These are phyloP conservation scores for Dinomys branickii DNA, from an alignment of 2,113 vertebrate genomes.

Conservation along the genomic window DNA sequence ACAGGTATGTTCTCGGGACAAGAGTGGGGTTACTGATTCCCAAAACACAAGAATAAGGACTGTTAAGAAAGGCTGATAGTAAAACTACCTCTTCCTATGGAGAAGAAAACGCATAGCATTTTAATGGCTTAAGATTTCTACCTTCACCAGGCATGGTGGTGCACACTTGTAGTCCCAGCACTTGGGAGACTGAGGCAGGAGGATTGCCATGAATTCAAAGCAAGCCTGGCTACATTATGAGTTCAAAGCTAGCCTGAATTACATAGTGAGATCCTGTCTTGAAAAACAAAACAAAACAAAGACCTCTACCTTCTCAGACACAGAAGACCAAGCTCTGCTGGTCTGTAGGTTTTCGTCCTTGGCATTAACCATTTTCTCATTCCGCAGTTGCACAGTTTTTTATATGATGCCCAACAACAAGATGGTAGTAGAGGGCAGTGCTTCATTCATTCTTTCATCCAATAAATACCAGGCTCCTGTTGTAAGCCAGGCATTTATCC, in stretches of 20 bases:
- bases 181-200: not conserved
- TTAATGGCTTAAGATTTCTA: not conserved
- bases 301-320: not conserved
- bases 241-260: not conserved
- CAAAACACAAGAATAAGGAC: not conserved
- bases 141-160: not conserved
- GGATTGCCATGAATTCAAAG: not conserved
- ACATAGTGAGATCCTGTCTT: not conserved
- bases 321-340: not conserved
- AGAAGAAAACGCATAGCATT: not conserved
- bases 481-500: not conserved
- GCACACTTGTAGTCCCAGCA: not conserved
- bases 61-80: not conserved
- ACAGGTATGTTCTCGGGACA: constrained; percentile 85
- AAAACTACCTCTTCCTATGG: not conserved
- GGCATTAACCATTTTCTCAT: not conserved
- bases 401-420: not conserved
- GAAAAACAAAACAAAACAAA: not conserved
- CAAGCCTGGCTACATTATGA: not conserved
- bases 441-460: not conserved
- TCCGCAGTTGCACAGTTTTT: too few relatives aligned
- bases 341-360: not conserved
- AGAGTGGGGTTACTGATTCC: not conserved
- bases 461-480: not conserved
- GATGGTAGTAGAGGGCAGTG: not conserved